These are phyloP conservation scores for Drosophila paramelanica DNA, from an alignment of 2,888 invertebrate species.

Conservation along the genomic window DNA sequence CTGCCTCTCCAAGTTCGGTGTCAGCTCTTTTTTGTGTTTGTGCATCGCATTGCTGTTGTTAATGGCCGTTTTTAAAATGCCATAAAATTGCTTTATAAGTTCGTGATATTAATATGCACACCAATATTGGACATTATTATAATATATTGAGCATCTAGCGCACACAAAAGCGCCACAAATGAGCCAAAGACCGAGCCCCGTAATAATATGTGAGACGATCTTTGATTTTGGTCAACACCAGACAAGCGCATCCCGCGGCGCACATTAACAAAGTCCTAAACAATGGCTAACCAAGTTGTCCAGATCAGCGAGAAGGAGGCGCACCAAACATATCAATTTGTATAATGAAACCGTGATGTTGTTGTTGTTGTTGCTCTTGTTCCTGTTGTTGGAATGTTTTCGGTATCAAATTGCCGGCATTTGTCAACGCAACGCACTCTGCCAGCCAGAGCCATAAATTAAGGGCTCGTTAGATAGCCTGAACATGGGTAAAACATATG, in stretches of 20 bases:
- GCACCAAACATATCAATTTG: slow-evolving; percentile 75
- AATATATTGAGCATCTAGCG: slow-evolving; percentile 76
- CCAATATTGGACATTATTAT: slow-evolving; percentile 80
- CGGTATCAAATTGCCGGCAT: slow-evolving; percentile 78
- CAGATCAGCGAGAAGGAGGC: slow-evolving; percentile 19
- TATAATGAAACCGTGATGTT: slow-evolving; percentile 43
- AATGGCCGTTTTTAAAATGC: slow-evolving; percentile 80
- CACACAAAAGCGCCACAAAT: slow-evolving; percentile 71
- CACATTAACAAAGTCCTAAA: slow-evolving; percentile 74
- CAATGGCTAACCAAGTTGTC: slow-evolving; percentile 48
- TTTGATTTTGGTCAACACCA: slow-evolving; percentile 68
- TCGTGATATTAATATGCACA: slow-evolving; percentile 78
- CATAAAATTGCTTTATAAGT: slow-evolving; percentile 79
- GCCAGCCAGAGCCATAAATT: slow-evolving; percentile 69
- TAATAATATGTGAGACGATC: slow-evolving; percentile 38
- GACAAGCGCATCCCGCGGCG: slow-evolving; percentile 58
- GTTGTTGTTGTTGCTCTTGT: slow-evolving; percentile 11
- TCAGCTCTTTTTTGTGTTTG: slow-evolving; percentile 72
- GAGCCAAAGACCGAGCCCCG: slow-evolving; percentile 34
- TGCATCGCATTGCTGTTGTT: slow-evolving; percentile 71
- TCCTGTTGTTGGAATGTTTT: slow-evolving; percentile 31
- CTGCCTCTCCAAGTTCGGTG: slow-evolving; percentile 40
- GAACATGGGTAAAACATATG: slow-evolving; percentile 15
- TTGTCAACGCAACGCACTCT: slow-evolving; percentile 65
- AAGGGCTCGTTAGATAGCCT: slow-evolving; percentile 72